phyloP scores from a whole-genome alignment of 2,113 vertebrate genomes.

The Gobius niger region DNA sequence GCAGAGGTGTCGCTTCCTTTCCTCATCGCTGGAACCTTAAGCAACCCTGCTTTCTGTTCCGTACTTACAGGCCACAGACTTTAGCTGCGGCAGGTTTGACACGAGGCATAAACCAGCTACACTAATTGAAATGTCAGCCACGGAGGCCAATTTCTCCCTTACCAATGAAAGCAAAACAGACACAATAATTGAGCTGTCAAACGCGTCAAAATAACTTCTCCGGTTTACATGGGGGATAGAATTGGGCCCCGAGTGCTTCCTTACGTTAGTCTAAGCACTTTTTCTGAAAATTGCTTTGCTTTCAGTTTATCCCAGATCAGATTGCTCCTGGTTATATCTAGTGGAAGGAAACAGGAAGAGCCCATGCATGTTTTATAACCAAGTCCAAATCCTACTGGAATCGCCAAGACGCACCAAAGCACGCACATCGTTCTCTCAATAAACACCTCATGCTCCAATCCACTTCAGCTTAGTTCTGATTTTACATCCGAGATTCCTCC shows the following conservation, averaged over 20 bases:
- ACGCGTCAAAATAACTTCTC: conserved; percentile 58
- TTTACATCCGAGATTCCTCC: conserved; percentile 12
- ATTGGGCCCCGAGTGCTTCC: conserved; percentile 49
- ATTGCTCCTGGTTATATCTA: conserved; percentile 30
- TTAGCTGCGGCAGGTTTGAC: conserved; percentile 36
- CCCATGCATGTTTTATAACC: conserved; percentile 51
- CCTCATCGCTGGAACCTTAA: conserved; percentile 23
- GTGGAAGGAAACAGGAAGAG: conserved; percentile 39
- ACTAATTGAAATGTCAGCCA: conserved; percentile 71
- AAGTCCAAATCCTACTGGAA: conserved; percentile 37
- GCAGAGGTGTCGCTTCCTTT: conserved; percentile 20
- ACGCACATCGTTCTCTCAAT: conserved; percentile 13
- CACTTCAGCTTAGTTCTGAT: conserved; percentile 13
- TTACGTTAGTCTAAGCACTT: conserved; percentile 49
- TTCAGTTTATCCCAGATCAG: conserved; percentile 44
- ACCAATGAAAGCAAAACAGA: conserved; percentile 55
- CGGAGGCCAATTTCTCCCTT: conserved; percentile 46
- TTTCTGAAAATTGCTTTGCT: conserved; percentile 50
- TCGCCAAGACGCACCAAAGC: background rate
- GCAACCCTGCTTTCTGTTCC: conserved; percentile 40
- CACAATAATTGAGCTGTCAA: conserved; percentile 70
- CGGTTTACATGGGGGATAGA: conserved; percentile 27
- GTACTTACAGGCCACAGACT: conserved; percentile 29
- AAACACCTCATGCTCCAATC: background rate
- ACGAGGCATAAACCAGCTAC: conserved; percentile 37